phyloP scores from a whole-genome alignment of 2,113 vertebrate genomes.

The Platysternon megacephalum region DNA sequence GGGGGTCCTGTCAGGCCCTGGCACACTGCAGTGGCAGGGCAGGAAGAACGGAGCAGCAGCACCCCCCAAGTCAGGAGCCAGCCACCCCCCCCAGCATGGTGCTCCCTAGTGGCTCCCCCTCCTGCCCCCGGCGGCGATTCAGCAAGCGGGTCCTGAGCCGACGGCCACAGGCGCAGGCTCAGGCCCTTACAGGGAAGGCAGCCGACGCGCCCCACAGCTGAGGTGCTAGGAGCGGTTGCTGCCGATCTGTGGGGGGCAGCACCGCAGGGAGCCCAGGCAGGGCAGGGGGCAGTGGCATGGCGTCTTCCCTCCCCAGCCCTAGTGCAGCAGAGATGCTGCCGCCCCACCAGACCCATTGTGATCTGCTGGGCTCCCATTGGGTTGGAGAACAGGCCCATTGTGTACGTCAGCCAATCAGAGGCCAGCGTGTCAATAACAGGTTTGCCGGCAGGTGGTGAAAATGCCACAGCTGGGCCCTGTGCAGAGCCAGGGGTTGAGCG shows the following conservation, averaged over 20 bases:
- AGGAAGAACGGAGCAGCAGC: not conserved
- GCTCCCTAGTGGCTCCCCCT: too few relatives aligned
- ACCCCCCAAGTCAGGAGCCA: constrained; percentile 16
- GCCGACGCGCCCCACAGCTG: not conserved
- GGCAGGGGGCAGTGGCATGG: not conserved
- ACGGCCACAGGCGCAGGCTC: not conserved
- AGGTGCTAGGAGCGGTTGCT: not conserved
- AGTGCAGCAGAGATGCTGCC: not conserved
- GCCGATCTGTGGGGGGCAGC: not conserved
- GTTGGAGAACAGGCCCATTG: not conserved
- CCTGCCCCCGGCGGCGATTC: too few relatives aligned
- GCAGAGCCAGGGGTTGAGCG: too few relatives aligned
- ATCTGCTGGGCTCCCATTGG: not conserved
- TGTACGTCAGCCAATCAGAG: not conserved
- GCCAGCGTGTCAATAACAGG: not conserved
- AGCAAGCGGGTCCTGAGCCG: not conserved
- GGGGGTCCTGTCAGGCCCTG: fast-evolving
- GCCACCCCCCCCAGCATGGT: not conserved
- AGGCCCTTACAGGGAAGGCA: not conserved
- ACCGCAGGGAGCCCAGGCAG: too few relatives aligned
- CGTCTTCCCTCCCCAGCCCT: not conserved
- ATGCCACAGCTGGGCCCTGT: not conserved
- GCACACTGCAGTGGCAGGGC: not conserved
- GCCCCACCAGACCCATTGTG: not conserved
- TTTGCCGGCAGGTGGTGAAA: too few relatives aligned